Evolutionary conservation across 2,797 vertebrate species (phyloP), one percentile per base, ranked within the genome.

Genomic region (Dallia pectoralis): DNA sequence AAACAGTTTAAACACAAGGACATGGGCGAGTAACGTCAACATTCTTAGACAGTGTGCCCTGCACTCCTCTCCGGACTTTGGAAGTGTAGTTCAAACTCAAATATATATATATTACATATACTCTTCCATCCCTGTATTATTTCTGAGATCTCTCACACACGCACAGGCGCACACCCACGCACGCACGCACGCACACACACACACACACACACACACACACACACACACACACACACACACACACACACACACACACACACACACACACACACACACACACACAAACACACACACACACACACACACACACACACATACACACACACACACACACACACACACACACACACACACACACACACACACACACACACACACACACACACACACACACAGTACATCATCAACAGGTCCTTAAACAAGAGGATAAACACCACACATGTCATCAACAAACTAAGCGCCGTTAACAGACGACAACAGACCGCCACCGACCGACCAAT

Each of bases 1-100:
- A 91, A 91, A 92, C 89, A 84, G 15, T 77, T 64, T 82, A 85
- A 87, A 86, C 83, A 86, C 77, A 71, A 83, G 85, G 72, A 83
- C 8, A 82, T 85, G 87, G 86, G 87, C 85, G 76, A 81, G 79
- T 85, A 89, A 59, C 32, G 25, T 70, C 79, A 83, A 84, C 73
- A n/a, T 85, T 89, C 87, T 78, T 70, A 15, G 74, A 70, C 82
- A 86, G 82, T 76, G 72, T 85, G 88, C 86, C 87, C 82, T 81
- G 71, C 84, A 87, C 87, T 80, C 78, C 81, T 84, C 79, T 83
- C 51, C 3, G 49, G 79, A 83, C 83, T 73, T 74, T 82, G 76
- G 78, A 85, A 79, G 53, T 33, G 2, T 75, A 77, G 29, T 77
- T 85, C 77, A 80, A 83, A 83, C 79, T 81, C 81, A 71, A 67